These are phyloP conservation scores for Sebastiscus tertius DNA, from an alignment of 2,797 vertebrate species.

Conservation along the genomic window DNA sequence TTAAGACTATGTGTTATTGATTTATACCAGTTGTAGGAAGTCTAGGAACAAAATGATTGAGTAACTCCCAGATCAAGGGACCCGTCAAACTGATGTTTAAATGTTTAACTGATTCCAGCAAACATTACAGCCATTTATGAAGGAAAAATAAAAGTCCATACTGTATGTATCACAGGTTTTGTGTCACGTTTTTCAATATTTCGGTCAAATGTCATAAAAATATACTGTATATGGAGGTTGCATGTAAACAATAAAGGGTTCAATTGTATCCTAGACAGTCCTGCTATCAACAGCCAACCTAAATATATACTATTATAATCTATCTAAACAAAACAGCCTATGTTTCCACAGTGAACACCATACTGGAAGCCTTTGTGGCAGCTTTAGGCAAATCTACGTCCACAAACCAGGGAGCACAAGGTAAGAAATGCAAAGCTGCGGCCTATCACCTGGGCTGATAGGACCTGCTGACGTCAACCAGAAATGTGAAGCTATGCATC, in stretches of 20 bases:
- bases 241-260: background rate
- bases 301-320: background rate
- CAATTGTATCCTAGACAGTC: background rate
- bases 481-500: background rate
- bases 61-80: background rate
- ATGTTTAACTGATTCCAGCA: background rate
- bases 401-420: background rate
- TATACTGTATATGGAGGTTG: background rate
- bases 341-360: slow-evolving; percentile 17
- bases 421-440: slow-evolving; percentile 49
- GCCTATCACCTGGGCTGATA: slow-evolving; percentile 4
- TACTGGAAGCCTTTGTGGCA: background rate
- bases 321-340: background rate
- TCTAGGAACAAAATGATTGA: background rate
- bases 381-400: slow-evolving; percentile 16
- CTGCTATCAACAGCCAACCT: background rate
- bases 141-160: background rate
- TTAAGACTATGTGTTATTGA: background rate
- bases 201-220: too few relatives aligned
- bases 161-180: too few relatives aligned
- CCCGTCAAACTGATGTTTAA: background rate
- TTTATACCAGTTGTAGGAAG: background rate
- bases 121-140: background rate
- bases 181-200: too few relatives aligned
- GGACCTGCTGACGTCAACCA: background rate